phyloP scores from a whole-genome alignment of 1,140 invertebrate species.

The Melitaea cinxia region DNA sequence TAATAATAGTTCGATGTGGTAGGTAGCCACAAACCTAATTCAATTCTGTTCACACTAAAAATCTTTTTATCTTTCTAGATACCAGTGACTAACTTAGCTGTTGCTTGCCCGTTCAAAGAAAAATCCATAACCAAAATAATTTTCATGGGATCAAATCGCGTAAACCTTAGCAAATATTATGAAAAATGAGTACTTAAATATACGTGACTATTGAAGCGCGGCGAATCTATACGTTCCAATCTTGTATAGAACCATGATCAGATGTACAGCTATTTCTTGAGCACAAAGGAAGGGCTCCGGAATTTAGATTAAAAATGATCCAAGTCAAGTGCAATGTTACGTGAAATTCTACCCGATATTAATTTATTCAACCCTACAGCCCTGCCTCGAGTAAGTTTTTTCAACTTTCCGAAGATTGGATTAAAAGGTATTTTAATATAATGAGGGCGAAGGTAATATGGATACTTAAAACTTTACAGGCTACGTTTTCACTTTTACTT shows the following conservation, averaged over 20 bases:
- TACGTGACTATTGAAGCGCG: conserved; percentile 44
- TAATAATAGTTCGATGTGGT: no score
- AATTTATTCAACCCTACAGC: conserved; percentile 49
- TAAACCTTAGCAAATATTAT: background rate
- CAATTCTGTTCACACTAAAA: no score
- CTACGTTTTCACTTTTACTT: background rate
- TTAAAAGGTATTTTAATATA: conserved; percentile 30
- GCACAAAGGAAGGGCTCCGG: conserved; percentile 61
- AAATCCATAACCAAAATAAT: no score
- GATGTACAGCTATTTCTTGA: conserved; percentile 51
- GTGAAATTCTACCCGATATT: conserved; percentile 60
- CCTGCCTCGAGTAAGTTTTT: conserved; percentile 16
- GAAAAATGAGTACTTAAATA: background rate
- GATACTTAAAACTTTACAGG: conserved; percentile 18
- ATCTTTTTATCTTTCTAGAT: no score
- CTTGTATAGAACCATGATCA: conserved; percentile 50
- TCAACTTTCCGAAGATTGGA: conserved; percentile 26
- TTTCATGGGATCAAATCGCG: no score
- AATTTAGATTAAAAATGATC: conserved; percentile 80
- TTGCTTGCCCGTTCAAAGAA: no score
- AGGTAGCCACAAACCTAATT: no score
- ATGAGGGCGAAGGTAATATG: conserved; percentile 17
- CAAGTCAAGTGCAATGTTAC: conserved; percentile 59
- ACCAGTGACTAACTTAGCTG: no score
- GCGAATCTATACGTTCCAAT: conserved; percentile 56